Evolutionary conservation across 2,888 invertebrate genomes (phyloP).

Genomic region (Archips crataeganus): DNA sequence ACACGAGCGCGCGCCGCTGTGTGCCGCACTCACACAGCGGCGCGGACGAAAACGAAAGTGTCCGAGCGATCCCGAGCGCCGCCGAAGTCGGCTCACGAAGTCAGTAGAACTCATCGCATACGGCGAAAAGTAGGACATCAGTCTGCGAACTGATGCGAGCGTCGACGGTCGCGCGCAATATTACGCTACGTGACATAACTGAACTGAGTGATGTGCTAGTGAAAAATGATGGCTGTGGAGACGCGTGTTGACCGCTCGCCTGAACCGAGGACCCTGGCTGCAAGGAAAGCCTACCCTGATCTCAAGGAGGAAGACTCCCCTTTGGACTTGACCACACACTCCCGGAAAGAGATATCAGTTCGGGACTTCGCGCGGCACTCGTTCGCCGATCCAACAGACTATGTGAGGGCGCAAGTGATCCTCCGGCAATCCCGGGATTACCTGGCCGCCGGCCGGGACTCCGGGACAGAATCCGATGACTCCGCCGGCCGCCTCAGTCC

Average conservation of each 20-base stretch:
- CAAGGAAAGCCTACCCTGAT: conserved; percentile 82
- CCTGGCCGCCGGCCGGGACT: conserved; percentile 87
- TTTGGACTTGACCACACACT: conserved; percentile 90
- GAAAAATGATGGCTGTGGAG: conserved; percentile 84
- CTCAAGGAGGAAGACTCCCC: conserved; percentile 87
- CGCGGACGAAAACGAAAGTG: conserved; percentile 85
- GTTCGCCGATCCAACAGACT: conserved; percentile 81
- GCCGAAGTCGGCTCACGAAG: conserved; percentile 85
- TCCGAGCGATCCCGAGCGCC: conserved; percentile 78
- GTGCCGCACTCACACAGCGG: conserved; percentile 61
- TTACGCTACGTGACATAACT: conserved; percentile 83
- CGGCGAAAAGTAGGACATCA: conserved; percentile 88
- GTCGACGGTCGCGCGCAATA: conserved; percentile 77
- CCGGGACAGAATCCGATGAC: conserved; percentile 93
- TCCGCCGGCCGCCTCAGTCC: conserved; percentile 90
- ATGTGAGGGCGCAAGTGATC: conserved; percentile 80
- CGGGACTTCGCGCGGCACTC: conserved; percentile 81
- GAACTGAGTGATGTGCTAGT: conserved; percentile 74
- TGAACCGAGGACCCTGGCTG: conserved; percentile 81
- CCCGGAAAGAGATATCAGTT: conserved; percentile 79
- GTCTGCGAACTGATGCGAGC: conserved; percentile 84
- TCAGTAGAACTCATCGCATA: conserved; percentile 81
- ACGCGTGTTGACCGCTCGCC: conserved; percentile 70
- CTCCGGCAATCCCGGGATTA: conserved; percentile 81
- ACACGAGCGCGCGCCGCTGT: conserved; percentile 41